Base-by-base conservation (phyloP, 64 coral and sea anemone genomes). In the Catalaphyllia jardinei region DNA sequence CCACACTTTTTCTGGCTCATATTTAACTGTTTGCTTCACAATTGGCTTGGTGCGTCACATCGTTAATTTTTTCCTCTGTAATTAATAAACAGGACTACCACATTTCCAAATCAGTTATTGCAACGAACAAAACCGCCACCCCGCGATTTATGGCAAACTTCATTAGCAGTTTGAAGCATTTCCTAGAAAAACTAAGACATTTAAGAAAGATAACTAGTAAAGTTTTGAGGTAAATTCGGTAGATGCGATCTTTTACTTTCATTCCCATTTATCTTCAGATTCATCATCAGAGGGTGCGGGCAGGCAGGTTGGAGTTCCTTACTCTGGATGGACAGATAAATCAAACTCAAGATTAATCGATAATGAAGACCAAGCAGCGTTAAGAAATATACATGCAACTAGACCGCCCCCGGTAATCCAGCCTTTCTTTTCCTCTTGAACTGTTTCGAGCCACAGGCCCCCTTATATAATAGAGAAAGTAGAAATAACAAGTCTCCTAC, bases 181-280 rank as follows among this genome's bases (percentile, higher is more conserved):
- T n/a, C n/a, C n/a, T n/a, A n/a, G n/a, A n/a, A n/a, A n/a, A n/a
- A n/a, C n/a, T n/a, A n/a, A n/a, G n/a, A n/a, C n/a, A 79, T 25
- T n/a, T 12, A 25, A 55, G 52, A 29, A 79, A 59, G 55, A 62
- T 31, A 27, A 20, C 78, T n/a, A n/a, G n/a, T 31, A 28, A 62
- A 31, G 57, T 62, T 81, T 57, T 51, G 11, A 63, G 57, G 78
- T 81, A 81, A 81, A n/a, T n/a, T n/a, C n/a, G n/a, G n/a, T n/a
- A n/a, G 54, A 55, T 62, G 8, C 0, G 25, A 39, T 39, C 4
- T 39, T 39, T 4, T 4, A 39, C 4, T 39, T 39, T 39, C 19
- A 62, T 31, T 62, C 31, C 54, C 27, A 29, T 8, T 10, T 62
- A 29, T 15, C 4, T 16, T 29, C 8, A 14, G 54, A 62, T 62